Percentiles rank a stretch among this genome's conserved stretches.
phyloP scores from a whole-genome alignment of 2,888 invertebrate genomes.

The Cerceris rybyensis region DNA sequence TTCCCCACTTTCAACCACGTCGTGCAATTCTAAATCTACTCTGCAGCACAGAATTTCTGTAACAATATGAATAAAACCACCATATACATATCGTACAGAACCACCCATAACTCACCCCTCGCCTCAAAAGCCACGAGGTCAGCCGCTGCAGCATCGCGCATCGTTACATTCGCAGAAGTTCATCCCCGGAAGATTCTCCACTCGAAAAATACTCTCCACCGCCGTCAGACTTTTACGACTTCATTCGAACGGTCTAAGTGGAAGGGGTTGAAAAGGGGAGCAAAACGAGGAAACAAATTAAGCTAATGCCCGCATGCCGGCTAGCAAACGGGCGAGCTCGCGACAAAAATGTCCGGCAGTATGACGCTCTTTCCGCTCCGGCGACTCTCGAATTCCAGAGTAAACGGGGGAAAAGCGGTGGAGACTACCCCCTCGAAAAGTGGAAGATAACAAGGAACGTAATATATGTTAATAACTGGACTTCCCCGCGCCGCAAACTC shows the following conservation, averaged over 20 bases:
- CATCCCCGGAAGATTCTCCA: too few species aligned
- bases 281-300: constrained; percentile 64
- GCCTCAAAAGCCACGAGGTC: too few species aligned
- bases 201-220: background rate
- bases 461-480: constrained; percentile 42
- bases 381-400: constrained; percentile 13
- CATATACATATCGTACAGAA: too few species aligned
- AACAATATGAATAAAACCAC: too few species aligned
- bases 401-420: background rate
- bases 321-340: constrained; percentile 34
- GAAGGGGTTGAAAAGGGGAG: constrained; percentile 30
- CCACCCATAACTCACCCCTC: too few species aligned
- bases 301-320: constrained; percentile 60
- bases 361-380: constrained; percentile 21
- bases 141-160: too few species aligned
- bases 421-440: constrained; percentile 14
- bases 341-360: constrained; percentile 44
- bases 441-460: constrained; percentile 32
- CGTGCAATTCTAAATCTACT: too few species aligned
- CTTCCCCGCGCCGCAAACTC: background rate
- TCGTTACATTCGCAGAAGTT: too few species aligned
- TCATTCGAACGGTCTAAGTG: constrained; percentile 29
- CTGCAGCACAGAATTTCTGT: too few species aligned
- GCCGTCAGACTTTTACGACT: constrained; percentile 23
- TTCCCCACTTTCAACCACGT: too few species aligned